Evolutionary conservation across 2,888 invertebrate species (phyloP), one percentile per base, ranked within the genome.

Genomic region (Bibio marci): DNA sequence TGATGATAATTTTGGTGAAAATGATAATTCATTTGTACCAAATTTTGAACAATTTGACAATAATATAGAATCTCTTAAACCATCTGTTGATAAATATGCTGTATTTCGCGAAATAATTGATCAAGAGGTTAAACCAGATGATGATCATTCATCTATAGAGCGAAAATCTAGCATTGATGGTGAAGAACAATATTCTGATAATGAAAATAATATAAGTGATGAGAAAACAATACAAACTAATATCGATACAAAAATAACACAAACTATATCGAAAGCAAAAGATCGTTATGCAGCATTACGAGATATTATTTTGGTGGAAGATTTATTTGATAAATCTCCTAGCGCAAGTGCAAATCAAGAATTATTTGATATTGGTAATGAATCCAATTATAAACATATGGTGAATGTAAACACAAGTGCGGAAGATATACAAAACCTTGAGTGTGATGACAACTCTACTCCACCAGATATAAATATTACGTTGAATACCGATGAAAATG

Each of bases 91-190:
- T 54, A 72, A 83, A 48, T 90, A 90, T 56, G 88, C 88, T 0
- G 88, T 81, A 0, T 88, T 90, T 51, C 69, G 88, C 44, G 88
- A 90, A 63, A 71, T 85, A 47, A 79, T 85, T 47, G 77, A 83
- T 50, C 81, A 80, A 54, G 76, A 77, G 48, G 57, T 75, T 22
- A 73, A 40, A 32, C 5, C 19, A 3, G 40, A 40, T 14, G 41
- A 39, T 13, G 26, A 18, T n/a, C 15, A 7, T 2, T 30, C 22
- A 37, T 18, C 13, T 12, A 14, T 34, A 6, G 34, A 32, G 30
- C 3, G 17, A 4, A 38, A 39, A 25, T 17, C 30, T 4, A 38
- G 38, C n/a, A 14, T 32, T 38, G 30, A 18, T 5, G 28, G 37
- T 19, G 14, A 37, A 11, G 37, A 37, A 19, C n/a, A 19, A 3